phyloP scores from a whole-genome alignment of 1,140 invertebrate genomes.

The Drosophila subpulchrella region DNA sequence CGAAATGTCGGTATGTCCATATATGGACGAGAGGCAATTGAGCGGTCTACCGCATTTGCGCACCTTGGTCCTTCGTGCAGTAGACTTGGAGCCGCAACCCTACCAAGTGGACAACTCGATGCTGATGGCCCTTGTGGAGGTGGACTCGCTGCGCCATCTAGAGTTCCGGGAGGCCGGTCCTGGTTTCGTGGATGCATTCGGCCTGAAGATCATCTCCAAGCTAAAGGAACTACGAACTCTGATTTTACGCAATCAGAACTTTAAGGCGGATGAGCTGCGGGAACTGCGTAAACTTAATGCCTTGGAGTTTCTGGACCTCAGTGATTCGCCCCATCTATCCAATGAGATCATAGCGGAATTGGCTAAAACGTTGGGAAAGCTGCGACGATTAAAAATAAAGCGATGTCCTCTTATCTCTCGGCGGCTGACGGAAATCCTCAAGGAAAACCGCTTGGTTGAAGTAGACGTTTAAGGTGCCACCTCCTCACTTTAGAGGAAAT shows the following conservation, averaged over 20 bases:
- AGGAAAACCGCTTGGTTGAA: background rate
- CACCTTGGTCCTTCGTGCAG: background rate
- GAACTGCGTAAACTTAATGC: background rate
- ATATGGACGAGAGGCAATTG: background rate
- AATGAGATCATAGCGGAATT: background rate
- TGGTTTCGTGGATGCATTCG: background rate
- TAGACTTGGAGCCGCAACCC: background rate
- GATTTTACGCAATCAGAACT: background rate
- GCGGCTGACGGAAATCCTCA: background rate
- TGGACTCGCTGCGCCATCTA: background rate
- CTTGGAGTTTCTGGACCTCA: slow-evolving; percentile 1
- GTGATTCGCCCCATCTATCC: background rate
- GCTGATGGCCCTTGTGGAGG: background rate
- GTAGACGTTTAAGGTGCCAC: background rate
- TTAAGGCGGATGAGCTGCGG: background rate
- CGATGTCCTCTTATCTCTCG: background rate
- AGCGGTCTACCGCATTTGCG: background rate
- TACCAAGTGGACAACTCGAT: background rate
- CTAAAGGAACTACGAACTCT: background rate
- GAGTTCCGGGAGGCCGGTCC: background rate
- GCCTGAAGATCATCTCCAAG: background rate
- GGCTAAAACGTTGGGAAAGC: background rate
- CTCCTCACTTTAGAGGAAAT: too few species aligned
- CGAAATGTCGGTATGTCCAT: background rate
- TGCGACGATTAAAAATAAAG: background rate